Conservation (phyloP, 1,140 invertebrate species). For the Brachystomella parvula region DNA sequence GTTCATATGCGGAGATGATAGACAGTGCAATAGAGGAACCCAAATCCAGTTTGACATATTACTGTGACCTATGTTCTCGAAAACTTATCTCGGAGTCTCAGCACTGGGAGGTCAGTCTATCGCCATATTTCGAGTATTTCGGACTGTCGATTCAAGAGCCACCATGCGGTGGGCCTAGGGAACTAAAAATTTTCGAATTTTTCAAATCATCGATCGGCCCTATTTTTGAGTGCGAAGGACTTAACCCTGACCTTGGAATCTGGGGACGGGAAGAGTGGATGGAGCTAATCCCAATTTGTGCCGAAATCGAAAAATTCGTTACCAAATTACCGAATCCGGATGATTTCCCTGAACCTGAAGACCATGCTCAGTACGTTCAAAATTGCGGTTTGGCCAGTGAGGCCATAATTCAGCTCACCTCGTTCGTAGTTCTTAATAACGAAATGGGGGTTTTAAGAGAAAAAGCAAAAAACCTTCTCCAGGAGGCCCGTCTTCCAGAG, state of each 20-base stretch:
- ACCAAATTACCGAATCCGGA: slow-evolving; percentile 6
- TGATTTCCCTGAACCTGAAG: neutral
- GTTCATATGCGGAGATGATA: slow-evolving; percentile 18
- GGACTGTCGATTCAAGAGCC: neutral
- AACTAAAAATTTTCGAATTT: neutral
- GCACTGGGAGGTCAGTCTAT: slow-evolving; percentile 20
- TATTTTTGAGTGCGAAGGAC: slow-evolving; percentile 13
- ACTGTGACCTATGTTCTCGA: slow-evolving; percentile 21
- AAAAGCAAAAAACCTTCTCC: neutral
- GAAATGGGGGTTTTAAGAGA: slow-evolving; percentile 10
- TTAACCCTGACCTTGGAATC: slow-evolving; percentile 10
- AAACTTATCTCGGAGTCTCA: slow-evolving; percentile 10
- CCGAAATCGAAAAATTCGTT: neutral
- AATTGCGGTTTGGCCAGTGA: slow-evolving; percentile 12
- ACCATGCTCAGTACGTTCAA: slow-evolving; percentile 4
- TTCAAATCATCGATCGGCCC: neutral
- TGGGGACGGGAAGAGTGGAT: slow-evolving; percentile 17
- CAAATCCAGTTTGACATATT: neutral
- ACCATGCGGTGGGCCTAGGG: neutral
- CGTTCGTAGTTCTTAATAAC: slow-evolving; percentile 1
- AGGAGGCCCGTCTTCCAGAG: neutral
- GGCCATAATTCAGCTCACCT: neutral
- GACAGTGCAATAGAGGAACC: neutral
- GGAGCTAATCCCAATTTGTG: neutral
- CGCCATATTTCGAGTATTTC: slow-evolving; percentile 13